phyloP scores from a whole-genome alignment of 2,888 invertebrate species.

The Apodemia zela region DNA sequence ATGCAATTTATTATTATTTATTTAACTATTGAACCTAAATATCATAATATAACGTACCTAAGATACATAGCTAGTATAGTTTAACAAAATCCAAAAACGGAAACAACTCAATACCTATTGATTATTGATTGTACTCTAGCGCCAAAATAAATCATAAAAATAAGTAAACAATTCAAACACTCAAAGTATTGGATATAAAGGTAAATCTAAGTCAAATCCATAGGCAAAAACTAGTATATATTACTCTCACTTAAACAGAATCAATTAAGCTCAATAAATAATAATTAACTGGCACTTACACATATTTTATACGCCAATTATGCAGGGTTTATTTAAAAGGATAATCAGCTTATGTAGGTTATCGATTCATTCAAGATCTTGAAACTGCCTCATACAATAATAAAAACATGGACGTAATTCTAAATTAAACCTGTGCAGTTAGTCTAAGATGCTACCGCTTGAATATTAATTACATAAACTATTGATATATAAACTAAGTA shows the following conservation, averaged over 20 bases:
- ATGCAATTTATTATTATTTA: no score
- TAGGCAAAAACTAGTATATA: neutral
- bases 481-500: neutral
- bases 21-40: no score
- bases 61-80: no score
- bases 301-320: constrained; percentile 18
- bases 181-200: no score
- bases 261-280: neutral
- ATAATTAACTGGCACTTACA: constrained; percentile 1
- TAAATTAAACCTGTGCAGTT: constrained; percentile 3
- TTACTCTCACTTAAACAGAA: neutral
- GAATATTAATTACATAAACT: neutral
- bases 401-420: constrained; percentile 1
- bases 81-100: no score
- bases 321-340: constrained; percentile 11
- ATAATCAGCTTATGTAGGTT: constrained; percentile 18
- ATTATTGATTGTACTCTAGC: no score
- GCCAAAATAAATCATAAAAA: no score
- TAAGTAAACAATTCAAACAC: no score
- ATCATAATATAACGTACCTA: no score
- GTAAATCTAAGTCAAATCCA: no score
- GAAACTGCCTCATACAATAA: constrained; percentile 12
- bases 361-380: constrained; percentile 20
- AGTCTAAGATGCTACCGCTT: neutral
- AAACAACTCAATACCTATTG: no score